These are phyloP conservation scores for Drosophila serrata DNA, from an alignment of 1,140 invertebrate genomes.

Conservation along the genomic window DNA sequence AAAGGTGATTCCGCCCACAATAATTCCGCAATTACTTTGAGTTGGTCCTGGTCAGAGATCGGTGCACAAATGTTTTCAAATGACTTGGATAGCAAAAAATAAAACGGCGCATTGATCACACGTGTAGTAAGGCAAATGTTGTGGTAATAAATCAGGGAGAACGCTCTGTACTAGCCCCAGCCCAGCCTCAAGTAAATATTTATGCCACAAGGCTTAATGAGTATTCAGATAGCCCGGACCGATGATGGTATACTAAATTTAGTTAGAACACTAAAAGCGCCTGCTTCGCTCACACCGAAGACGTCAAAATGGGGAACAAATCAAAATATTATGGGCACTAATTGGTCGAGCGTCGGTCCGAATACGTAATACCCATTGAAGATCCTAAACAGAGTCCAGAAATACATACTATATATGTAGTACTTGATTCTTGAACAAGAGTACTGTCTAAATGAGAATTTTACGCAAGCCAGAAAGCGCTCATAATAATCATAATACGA, in stretches of 20 bases:
- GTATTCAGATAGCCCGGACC: conserved; percentile 16
- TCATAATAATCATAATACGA: conserved; percentile 60
- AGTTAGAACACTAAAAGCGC: conserved; percentile 36
- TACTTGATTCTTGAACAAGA: not conserved
- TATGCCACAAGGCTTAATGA: conserved; percentile 52
- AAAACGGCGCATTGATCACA: conserved; percentile 25
- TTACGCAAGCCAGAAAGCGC: conserved; percentile 38
- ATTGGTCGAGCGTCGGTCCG: conserved; percentile 31
- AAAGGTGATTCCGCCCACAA: conserved; percentile 25
- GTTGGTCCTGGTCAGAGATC: conserved; percentile 12
- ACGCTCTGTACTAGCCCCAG: conserved; percentile 32
- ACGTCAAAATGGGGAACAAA: conserved; percentile 56
- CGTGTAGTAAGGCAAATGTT: conserved; percentile 29
- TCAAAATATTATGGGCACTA: conserved; percentile 57
- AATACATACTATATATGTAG: conserved; percentile 4
- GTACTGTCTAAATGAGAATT: conserved; percentile 40
- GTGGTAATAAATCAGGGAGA: conserved; percentile 39
- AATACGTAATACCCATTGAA: conserved; percentile 53
- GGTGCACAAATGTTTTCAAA: conserved; percentile 38
- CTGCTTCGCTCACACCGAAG: conserved; percentile 31
- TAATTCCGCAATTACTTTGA: conserved; percentile 7
- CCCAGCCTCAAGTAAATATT: conserved; percentile 42
- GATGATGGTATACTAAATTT: conserved; percentile 56
- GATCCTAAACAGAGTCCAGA: conserved; percentile 51
- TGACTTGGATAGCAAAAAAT: conserved; percentile 30